phyloP scores from a whole-genome alignment of 2,888 invertebrate genomes.

The Drosophila aldrichi region DNA sequence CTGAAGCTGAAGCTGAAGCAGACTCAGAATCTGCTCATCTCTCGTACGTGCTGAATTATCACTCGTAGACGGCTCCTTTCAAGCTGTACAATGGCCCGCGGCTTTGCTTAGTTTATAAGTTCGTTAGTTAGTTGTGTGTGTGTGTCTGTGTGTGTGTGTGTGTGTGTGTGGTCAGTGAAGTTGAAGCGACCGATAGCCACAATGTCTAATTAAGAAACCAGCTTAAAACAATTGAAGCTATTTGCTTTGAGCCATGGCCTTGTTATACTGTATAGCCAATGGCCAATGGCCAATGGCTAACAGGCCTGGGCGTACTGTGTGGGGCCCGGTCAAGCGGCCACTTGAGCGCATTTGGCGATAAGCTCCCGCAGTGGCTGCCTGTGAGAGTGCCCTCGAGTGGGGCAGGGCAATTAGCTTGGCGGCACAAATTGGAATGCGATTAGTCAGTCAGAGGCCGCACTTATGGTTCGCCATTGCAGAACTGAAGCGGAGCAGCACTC shows the following conservation, averaged over 20 bases:
- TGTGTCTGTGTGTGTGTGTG: constrained; percentile 9
- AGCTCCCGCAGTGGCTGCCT: constrained; percentile 34
- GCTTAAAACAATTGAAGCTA: constrained; percentile 74
- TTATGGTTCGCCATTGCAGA: background rate
- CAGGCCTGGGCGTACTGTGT: constrained; percentile 14
- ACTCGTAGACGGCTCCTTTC: constrained; percentile 35
- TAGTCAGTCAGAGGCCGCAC: constrained; percentile 28
- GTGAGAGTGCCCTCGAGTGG: background rate
- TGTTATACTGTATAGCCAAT: constrained; percentile 8
- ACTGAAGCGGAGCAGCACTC: background rate
- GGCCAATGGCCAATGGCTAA: constrained; percentile 3
- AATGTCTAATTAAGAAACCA: constrained; percentile 66
- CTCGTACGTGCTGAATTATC: constrained; percentile 73
- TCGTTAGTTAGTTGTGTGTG: constrained; percentile 68
- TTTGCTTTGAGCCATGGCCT: constrained; percentile 53
- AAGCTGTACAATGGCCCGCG: constrained; percentile 52
- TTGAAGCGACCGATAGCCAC: constrained; percentile 56
- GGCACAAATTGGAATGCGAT: constrained; percentile 46
- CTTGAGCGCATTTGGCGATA: constrained; percentile 59
- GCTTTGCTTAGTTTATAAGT: constrained; percentile 74
- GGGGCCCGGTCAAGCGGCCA: constrained; percentile 49
- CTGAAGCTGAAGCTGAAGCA: background rate
- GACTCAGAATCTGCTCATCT: constrained; percentile 18
- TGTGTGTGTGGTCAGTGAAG: constrained; percentile 37
- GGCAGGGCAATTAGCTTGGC: constrained; percentile 44